A percentile compares a stretch with the other conserved stretches of the same genome.
Evolutionary conservation across 1,140 invertebrate species (phyloP).

Genomic region (Macrobrachium rosenbergii): DNA sequence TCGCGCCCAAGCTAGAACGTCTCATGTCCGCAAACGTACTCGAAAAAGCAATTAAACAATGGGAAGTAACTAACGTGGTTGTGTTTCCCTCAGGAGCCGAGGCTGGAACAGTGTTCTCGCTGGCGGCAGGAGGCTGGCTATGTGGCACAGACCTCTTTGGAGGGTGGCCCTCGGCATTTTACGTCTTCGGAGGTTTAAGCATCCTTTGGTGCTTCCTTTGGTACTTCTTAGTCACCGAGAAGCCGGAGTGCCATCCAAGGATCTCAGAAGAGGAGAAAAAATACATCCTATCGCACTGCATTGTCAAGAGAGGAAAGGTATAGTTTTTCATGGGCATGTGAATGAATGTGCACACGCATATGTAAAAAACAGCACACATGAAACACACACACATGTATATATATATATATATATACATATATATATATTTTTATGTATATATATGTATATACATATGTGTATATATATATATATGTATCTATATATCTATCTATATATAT

Average conservation of each 20-base stretch:
- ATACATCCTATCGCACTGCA: not conserved
- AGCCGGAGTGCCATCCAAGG: slow-evolving; percentile 6
- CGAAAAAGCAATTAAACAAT: too few species aligned
- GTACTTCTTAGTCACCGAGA: not conserved
- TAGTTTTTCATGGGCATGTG: not conserved
- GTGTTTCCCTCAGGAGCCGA: not conserved
- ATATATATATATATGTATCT: not conserved
- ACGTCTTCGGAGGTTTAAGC: not conserved
- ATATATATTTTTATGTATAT: not conserved
- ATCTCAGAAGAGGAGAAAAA: not conserved
- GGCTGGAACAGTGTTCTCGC: not conserved
- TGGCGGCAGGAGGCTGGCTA: not conserved
- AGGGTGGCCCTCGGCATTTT: slow-evolving; percentile 1
- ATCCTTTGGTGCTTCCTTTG: not conserved
- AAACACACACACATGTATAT: not conserved
- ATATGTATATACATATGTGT: not conserved
- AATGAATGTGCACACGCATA: not conserved
- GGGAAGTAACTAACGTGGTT: too few species aligned
- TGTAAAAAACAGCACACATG: too few species aligned
- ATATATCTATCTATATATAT: not conserved
- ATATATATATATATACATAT: not conserved
- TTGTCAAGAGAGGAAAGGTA: slow-evolving; percentile 8
- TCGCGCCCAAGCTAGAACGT: too few species aligned
- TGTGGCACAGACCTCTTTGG: not conserved
- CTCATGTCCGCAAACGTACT: too few species aligned